Evolutionary conservation across 2,113 vertebrate genomes (phyloP).

Genomic region (Psittacus erithacus): DNA sequence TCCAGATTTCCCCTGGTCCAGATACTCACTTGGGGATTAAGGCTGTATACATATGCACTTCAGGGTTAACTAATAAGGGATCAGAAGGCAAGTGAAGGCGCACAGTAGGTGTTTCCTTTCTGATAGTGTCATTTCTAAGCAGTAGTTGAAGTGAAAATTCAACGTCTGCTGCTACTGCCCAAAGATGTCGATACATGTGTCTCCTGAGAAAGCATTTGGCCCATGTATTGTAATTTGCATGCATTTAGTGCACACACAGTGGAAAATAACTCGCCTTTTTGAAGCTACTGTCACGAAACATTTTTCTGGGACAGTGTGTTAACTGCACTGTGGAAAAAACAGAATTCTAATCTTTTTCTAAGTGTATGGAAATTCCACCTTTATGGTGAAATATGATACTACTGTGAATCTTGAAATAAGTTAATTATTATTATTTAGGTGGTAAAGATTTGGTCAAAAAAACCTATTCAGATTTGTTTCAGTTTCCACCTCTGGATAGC

Average conservation of each 20-base stretch:
- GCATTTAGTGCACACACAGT: background rate
- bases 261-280: background rate
- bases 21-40: constrained; percentile 69
- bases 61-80: constrained; percentile 72
- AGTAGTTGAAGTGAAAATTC: constrained; percentile 52
- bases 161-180: constrained; percentile 56
- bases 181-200: background rate
- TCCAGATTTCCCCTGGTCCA: constrained; percentile 79
- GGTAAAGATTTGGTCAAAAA: background rate
- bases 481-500: background rate
- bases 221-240: background rate
- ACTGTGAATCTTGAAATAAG: background rate
- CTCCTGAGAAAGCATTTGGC: background rate
- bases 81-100: constrained; percentile 67
- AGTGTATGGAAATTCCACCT: background rate
- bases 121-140: constrained; percentile 58
- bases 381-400: background rate
- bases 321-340: background rate
- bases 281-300: background rate
- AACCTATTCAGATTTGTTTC: background rate
- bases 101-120: constrained; percentile 69
- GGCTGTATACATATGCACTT: constrained; percentile 72
- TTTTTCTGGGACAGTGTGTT: background rate
- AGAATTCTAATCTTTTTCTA: background rate
- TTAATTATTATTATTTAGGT: background rate